Evolutionary conservation across 2,888 invertebrate genomes (phyloP).

Genomic region (Ormia ochracea): DNA sequence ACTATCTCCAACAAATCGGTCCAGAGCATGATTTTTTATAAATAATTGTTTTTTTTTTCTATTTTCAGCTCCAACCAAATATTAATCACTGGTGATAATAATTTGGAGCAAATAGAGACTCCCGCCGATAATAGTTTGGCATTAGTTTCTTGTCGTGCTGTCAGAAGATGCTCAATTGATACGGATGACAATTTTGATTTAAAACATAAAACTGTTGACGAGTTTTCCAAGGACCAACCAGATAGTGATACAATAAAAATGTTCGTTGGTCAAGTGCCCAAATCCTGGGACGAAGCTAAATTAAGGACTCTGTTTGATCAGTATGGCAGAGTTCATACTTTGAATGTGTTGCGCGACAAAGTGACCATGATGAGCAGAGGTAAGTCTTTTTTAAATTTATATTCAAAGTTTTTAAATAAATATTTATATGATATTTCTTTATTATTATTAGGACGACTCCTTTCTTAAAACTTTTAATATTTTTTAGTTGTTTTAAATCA

Average conservation of each 20-base stretch:
- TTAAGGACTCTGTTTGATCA: conserved; percentile 96
- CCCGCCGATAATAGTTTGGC: conserved; percentile 50
- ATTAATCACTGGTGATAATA: conserved; percentile 4
- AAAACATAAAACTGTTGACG: conserved; percentile 64
- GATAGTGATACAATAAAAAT: conserved; percentile 98
- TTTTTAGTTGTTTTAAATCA: too few relatives aligned
- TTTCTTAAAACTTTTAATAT: too few relatives aligned
- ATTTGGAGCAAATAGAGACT: conserved; percentile 30
- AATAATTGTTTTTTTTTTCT: neutral
- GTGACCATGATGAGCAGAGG: conserved; percentile 98
- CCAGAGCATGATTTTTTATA: too few relatives aligned
- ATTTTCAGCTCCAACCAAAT: neutral
- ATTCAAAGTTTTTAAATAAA: too few relatives aligned
- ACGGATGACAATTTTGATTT: conserved; percentile 13
- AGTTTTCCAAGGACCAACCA: conserved; percentile 83
- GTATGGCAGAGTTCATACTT: conserved; percentile 96
- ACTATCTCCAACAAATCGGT: too few relatives aligned
- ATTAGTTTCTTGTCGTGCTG: conserved; percentile 51
- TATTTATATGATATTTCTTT: too few relatives aligned
- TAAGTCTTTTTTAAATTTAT: too few relatives aligned
- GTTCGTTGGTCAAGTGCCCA: conserved; percentile 98
- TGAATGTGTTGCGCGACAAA: conserved; percentile 98
- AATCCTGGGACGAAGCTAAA: conserved; percentile 97
- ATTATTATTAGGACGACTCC: too few relatives aligned
- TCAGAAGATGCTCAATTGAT: conserved; percentile 35